Evolutionary conservation across 2,113 vertebrate genomes (phyloP).

Genomic region (Ondatra zibethicus): DNA sequence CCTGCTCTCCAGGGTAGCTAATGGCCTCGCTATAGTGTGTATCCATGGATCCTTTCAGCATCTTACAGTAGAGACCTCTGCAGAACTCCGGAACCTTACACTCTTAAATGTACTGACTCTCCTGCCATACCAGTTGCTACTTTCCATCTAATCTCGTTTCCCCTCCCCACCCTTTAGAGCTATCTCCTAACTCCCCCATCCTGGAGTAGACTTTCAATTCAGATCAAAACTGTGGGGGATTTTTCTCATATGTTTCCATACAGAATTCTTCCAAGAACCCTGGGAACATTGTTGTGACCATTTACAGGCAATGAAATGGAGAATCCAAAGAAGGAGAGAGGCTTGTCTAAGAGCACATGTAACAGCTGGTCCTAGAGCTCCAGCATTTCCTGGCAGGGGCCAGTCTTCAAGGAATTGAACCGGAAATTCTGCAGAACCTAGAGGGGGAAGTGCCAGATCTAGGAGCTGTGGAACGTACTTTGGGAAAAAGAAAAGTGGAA

Average conservation of each 20-base stretch:
- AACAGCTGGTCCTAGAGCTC: neutral
- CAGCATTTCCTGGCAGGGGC: neutral
- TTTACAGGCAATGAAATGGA: neutral
- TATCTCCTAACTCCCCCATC: neutral
- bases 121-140: neutral
- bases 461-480: neutral
- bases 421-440: neutral
- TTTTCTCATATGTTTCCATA: neutral
- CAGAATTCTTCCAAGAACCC: neutral
- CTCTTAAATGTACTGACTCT: neutral
- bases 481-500: neutral
- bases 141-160: neutral
- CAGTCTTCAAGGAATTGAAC: neutral
- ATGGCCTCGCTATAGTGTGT: neutral
- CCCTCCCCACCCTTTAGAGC: neutral
- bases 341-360: neutral
- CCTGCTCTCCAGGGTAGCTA: neutral
- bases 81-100: neutral
- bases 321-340: neutral
- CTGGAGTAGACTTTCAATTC: neutral
- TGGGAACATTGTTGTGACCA: neutral
- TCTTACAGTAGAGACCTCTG: neutral
- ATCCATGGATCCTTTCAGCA: neutral
- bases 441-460: neutral
- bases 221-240: neutral